A percentile compares a stretch with the other conserved stretches of the same genome.
Evolutionary conservation across 2,797 vertebrate species (phyloP).

Genomic region (Acanthornis magna): DNA sequence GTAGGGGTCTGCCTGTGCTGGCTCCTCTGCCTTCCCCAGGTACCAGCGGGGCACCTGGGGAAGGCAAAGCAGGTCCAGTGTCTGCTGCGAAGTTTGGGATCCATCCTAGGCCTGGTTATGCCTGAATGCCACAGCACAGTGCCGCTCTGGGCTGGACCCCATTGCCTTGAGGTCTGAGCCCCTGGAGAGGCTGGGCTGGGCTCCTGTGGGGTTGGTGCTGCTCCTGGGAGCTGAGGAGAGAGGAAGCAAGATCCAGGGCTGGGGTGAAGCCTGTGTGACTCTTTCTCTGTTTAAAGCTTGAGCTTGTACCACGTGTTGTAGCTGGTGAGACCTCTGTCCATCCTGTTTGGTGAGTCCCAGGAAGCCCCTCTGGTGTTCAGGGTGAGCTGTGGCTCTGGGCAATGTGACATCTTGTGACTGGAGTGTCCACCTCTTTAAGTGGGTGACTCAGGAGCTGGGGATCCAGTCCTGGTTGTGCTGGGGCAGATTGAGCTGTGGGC

Average conservation of each 20-base stretch:
- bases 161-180: not conserved
- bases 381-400: not conserved
- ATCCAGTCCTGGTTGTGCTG: not conserved
- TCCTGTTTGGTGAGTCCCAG: not conserved
- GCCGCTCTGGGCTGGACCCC: not conserved
- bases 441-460: not conserved
- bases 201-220: not conserved
- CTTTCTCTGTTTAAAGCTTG: not conserved
- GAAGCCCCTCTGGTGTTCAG: not conserved
- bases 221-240: not conserved
- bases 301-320: not conserved
- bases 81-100: not conserved
- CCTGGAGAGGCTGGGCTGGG: not conserved
- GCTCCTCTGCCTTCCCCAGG: accelerated
- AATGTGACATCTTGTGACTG: not conserved
- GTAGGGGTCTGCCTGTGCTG: not conserved
- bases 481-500: not conserved
- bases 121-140: no score
- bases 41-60: not conserved
- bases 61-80: not conserved
- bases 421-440: not conserved
- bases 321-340: not conserved
- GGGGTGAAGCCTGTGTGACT: not conserved
- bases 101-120: not conserved
- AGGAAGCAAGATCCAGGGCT: not conserved